Percentiles rank a stretch among this genome's conserved stretches.
Conservation (phyloP, 2,888 invertebrate species). For the Bhutanitis thaidina region DNA sequence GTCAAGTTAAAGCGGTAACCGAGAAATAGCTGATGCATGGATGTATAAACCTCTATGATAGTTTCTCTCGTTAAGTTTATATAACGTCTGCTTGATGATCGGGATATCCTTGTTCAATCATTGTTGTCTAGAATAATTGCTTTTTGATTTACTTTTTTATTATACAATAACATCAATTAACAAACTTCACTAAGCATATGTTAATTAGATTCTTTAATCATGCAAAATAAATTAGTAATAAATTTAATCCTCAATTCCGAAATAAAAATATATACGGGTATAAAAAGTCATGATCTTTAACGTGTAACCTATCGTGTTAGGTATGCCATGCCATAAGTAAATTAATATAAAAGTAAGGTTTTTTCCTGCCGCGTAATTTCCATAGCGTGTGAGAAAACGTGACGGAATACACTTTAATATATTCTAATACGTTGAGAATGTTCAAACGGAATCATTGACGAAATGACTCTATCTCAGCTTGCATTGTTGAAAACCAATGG, state of each 20-base stretch:
- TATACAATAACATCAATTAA: neutral
- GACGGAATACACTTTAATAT: slow-evolving; percentile 33
- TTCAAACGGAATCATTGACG: slow-evolving; percentile 31
- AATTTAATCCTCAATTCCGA: neutral
- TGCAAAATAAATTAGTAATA: too few species aligned
- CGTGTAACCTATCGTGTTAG: neutral
- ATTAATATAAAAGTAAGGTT: neutral
- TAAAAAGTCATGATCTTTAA: slow-evolving; percentile 9
- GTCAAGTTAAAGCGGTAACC: slow-evolving; percentile 26
- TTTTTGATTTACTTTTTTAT: neutral
- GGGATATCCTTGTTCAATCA: slow-evolving; percentile 20
- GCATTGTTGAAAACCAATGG: slow-evolving; percentile 46
- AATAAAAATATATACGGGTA: neutral
- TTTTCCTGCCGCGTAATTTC: neutral
- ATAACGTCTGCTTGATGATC: slow-evolving; percentile 36
- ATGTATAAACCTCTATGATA: slow-evolving; percentile 38
- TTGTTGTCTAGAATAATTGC: neutral
- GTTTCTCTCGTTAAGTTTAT: slow-evolving; percentile 51
- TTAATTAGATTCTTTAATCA: too few species aligned
- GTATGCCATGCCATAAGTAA: neutral
- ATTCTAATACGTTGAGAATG: slow-evolving; percentile 44
- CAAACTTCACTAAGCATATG: too few species aligned
- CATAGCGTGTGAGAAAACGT: slow-evolving; percentile 14
- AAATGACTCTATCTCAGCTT: slow-evolving; percentile 53
- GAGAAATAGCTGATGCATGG: slow-evolving; percentile 9